Evolutionary conservation across 2,888 invertebrate species (phyloP).

Genomic region (Apodemia duryi): DNA sequence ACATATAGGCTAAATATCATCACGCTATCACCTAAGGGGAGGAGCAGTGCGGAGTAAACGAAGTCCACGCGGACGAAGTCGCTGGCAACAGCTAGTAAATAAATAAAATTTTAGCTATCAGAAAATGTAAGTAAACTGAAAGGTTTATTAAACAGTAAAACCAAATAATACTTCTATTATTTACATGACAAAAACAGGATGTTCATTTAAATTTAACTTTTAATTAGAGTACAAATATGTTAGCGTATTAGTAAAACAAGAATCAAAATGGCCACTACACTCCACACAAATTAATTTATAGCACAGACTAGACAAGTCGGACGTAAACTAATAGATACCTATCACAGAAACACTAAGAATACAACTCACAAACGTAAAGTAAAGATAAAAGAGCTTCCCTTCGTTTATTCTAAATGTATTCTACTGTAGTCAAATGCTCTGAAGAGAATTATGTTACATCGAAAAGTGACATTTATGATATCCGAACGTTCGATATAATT

Average conservation of each 20-base stretch:
- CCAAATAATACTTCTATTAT: too few species aligned
- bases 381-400: conserved; percentile 37
- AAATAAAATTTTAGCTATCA: too few species aligned
- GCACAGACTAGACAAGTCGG: conserved; percentile 25
- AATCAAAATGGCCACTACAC: neutral
- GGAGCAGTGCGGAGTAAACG: too few species aligned
- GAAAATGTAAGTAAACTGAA: too few species aligned
- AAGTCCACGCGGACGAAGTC: too few species aligned
- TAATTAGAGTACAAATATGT: conserved; percentile 8
- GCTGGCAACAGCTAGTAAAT: too few species aligned
- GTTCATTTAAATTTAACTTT: too few species aligned
- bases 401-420: conserved; percentile 39
- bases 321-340: conserved; percentile 33
- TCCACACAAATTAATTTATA: conserved; percentile 22
- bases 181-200: too few species aligned
- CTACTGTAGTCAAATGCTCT: conserved; percentile 44
- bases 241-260: neutral
- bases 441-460: conserved; percentile 57
- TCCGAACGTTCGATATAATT: conserved; percentile 61
- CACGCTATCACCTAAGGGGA: too few species aligned
- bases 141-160: too few species aligned
- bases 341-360: conserved; percentile 30
- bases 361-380: conserved; percentile 32
- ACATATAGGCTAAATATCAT: too few species aligned
- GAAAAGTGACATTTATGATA: conserved; percentile 66